Evolutionary conservation across 2,113 vertebrate genomes (phyloP).

Genomic region (Otocyon megalotis): DNA sequence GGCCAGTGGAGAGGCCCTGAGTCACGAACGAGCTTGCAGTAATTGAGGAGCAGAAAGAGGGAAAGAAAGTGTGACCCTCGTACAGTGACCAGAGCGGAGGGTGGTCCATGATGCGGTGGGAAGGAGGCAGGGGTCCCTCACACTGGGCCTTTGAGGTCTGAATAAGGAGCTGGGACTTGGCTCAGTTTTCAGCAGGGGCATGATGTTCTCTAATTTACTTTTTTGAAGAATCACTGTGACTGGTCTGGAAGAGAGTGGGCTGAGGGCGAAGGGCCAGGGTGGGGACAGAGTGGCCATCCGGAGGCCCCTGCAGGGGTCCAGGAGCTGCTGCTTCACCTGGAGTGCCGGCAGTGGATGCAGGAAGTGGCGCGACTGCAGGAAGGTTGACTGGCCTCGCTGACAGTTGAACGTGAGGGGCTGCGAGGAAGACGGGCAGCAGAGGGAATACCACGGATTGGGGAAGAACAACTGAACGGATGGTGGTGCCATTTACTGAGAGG

Average conservation of each 20-base stretch:
- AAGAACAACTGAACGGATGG: neutral
- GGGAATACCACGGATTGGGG: neutral
- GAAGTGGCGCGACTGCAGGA: accelerated
- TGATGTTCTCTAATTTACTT: neutral
- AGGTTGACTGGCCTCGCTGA: neutral
- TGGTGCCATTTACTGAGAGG: neutral
- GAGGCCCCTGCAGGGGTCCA: neutral
- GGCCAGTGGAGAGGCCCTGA: neutral
- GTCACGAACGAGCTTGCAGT: neutral
- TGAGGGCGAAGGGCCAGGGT: neutral
- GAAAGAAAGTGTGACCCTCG: too few relatives aligned
- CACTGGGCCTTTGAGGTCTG: neutral
- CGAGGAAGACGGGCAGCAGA: neutral
- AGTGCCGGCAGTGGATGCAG: accelerated
- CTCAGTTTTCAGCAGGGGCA: neutral
- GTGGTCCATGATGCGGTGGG: accelerated
- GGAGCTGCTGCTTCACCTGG: accelerated
- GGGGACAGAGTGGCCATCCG: too few relatives aligned
- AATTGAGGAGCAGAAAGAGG: too few relatives aligned
- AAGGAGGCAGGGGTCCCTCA: neutral
- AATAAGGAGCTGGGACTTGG: neutral
- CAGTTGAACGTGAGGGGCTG: neutral
- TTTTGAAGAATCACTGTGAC: neutral
- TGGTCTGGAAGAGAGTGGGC: neutral
- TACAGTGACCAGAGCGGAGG: accelerated